Evolutionary conservation across 1,140 invertebrate genomes (phyloP), one percentile per base, ranked within the genome.

Genomic region (Pteromalus puparum): DNA sequence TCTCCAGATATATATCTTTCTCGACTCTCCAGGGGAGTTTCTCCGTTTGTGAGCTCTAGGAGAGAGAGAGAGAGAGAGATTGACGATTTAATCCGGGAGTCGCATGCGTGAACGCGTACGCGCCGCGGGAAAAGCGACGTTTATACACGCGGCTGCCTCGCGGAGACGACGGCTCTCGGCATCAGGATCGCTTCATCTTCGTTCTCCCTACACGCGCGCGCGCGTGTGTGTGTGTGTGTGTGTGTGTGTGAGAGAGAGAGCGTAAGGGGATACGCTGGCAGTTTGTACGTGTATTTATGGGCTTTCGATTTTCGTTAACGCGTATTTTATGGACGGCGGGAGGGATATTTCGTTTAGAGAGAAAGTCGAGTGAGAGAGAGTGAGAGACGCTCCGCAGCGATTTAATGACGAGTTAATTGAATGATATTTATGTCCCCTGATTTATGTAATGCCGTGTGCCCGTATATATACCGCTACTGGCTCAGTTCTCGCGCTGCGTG

Each of bases 31-130:
- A 9, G 79, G 46, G 34, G 79, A 81, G 79, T 38, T 26, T 38
- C 48, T 82, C 48, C 70, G 38, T 61, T 28, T 61, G 53, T 53
- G 48, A 53, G 48, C 48, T 65, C 76, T 65, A 68, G 26, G 30
- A 73, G 72, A 21, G 74, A 75, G 21, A 61, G 67, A 26, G 75
- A 53, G 26, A 21, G 65, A 79, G 85, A 83, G 87, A 87, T 86
- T 87, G 85, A 87, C 87, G 87, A 86, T 87, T 86, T 86, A 87
- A 87, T 87, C 83, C 84, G 61, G 81, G 70, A 48, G 42, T 72
- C 18, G 42, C 24, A 74, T 79, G 77, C 77, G 48, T 72, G 26
- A 65, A 24, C 72, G 65, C 67, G 38, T 68, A n/a, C 21, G 24
- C 3, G 24, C 24, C 67, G 28, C 28, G 61, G 76, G 61, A 68